Base-by-base conservation (phyloP, 1,140 invertebrate species). In the Pseudomyrmex concolor region DNA sequence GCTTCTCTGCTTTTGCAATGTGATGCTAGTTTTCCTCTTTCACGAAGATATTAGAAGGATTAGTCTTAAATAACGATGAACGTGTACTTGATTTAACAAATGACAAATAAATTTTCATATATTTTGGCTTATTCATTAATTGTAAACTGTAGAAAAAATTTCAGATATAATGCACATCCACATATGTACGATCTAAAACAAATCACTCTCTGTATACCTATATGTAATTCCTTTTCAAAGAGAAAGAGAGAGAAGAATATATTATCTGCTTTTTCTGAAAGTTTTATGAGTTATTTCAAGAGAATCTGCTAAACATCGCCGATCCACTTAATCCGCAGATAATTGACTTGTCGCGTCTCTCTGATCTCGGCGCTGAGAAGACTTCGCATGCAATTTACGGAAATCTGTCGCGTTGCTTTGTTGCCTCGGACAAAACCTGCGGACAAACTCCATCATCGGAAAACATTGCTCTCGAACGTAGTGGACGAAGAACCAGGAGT, bases 401-500 rank as follows among this genome's bases (percentile, higher is more conserved):
- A 70, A 59, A 70, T 70, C 43, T 48, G 63, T 45, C 63, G 63
- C 25, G 62, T 68, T 55, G 64, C 64, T 59, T 68, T 59, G 51
- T 70, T 50, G 25, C 50, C 63, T 17, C 54, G 64, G 64, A 7
- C 34, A 34, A 25, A 78, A 78, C 70, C 76, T 78, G 34, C 64
- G 54, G 25, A 25, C 59, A 83, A 87, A 87, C 84, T 86, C 59
- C 48, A 76, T 86, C 73, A 72, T 60, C 51, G 25, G 13, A 19
- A 74, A 19, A 19, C 84, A 73, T 87, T 86, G 82, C 59, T 87
- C 86, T 87, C 72, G 63, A 22, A 22, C 57, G 59, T 34, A 62
- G 55, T 72, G 60, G 70, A 71, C 86, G 70, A 59, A 5, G 5
- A 34, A 34, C 45, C 54, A 10, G 60, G 0, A 12, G 50, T 25